Evolutionary conservation across 2,888 invertebrate genomes (phyloP).

Genomic region (Pseudanteris insignis): DNA sequence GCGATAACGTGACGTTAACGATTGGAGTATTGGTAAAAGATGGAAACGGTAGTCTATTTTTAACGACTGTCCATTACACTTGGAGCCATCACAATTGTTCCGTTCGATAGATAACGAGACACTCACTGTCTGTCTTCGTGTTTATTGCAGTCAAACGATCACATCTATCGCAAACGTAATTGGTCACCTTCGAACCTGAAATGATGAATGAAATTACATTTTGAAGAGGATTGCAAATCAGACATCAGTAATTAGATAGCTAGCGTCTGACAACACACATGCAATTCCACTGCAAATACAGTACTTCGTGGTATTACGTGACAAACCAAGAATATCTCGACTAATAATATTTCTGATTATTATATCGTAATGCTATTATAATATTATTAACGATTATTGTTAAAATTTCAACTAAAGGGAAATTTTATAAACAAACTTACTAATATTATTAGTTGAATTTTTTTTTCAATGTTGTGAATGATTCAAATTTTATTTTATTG

Average conservation of each 20-base stretch:
- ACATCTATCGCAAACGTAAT: too few species aligned
- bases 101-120: constrained; percentile 21
- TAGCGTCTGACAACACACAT: constrained; percentile 32
- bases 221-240: constrained; percentile 25
- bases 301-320: too few species aligned
- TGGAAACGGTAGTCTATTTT: constrained; percentile 12
- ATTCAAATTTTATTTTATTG: too few species aligned
- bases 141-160: background rate
- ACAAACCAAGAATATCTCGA: too few species aligned
- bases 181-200: constrained; percentile 23
- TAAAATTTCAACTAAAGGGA: too few species aligned
- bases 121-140: background rate
- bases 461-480: too few species aligned
- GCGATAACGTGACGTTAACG: constrained; percentile 6
- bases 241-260: constrained; percentile 35
- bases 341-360: too few species aligned
- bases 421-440: too few species aligned
- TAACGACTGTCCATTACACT: constrained; percentile 8
- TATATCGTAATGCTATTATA: too few species aligned
- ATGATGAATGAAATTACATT: constrained; percentile 33
- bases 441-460: too few species aligned
- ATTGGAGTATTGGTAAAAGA: constrained; percentile 2
- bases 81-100: constrained; percentile 6
- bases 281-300: constrained; percentile 22
- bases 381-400: too few species aligned